Conservation (phyloP, 2,888 invertebrate species). For the Frankliniella fusca region DNA sequence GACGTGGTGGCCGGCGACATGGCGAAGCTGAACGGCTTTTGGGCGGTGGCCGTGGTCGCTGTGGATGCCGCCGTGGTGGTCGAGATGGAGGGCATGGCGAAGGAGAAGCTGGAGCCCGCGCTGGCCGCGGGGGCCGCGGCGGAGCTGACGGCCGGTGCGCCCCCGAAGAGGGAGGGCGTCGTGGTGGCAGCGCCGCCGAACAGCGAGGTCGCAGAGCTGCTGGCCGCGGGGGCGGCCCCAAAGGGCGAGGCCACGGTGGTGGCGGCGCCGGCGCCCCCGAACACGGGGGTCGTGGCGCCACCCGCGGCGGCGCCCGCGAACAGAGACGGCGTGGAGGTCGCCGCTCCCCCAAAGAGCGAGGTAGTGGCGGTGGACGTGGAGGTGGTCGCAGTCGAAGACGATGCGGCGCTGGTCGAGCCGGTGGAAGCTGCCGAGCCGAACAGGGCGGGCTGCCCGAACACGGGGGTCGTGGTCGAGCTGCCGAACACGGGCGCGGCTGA, state of each 20-base stretch:
- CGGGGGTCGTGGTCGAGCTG: conserved; percentile 23
- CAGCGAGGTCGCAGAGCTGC: neutral
- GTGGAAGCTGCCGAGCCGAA: conserved; percentile 28
- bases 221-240: conserved; percentile 25
- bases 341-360: conserved; percentile 28
- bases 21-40: conserved; percentile 12
- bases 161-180: conserved; percentile 34
- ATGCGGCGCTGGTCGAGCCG: neutral
- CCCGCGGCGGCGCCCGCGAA: conserved; percentile 31
- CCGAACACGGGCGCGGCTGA: conserved; percentile 14
- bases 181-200: conserved; percentile 37
- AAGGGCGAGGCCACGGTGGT: conserved; percentile 27
- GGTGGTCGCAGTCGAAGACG: too few relatives aligned
- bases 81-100: conserved; percentile 31
- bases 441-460: neutral
- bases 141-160: conserved; percentile 32
- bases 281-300: conserved; percentile 28
- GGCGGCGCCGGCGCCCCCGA: conserved; percentile 31
- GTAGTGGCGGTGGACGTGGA: neutral
- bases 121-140: conserved; percentile 30
- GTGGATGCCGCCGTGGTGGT: conserved; percentile 27
- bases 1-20: conserved; percentile 31
- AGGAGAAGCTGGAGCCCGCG: conserved; percentile 40
- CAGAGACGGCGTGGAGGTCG: conserved; percentile 33
- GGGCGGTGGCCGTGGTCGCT: neutral